Conservation (phyloP, 2,888 invertebrate species). For the Drosophila mulleri region DNA sequence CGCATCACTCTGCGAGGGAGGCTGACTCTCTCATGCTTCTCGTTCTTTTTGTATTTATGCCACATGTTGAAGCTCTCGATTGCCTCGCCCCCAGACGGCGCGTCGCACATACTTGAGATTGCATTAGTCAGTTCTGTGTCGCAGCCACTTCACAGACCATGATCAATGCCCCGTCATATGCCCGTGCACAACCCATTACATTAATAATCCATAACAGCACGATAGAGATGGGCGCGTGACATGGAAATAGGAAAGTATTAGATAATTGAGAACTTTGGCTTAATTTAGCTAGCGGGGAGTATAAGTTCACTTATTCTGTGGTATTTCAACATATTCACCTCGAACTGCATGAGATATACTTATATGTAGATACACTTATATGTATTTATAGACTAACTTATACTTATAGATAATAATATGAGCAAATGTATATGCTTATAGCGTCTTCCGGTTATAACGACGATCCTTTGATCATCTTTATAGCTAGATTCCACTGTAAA, state of each 20-base stretch:
- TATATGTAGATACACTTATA: no score
- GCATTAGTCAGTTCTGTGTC: conserved; percentile 72
- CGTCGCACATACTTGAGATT: conserved; percentile 80
- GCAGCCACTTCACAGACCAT: conserved; percentile 58
- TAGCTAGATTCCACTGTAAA: no score
- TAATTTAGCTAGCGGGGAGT: neutral
- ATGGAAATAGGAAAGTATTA: neutral
- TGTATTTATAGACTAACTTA: no score
- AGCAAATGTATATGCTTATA: no score
- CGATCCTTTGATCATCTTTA: no score
- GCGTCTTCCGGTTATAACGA: no score
- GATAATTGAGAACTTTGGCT: neutral
- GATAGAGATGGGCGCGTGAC: conserved; percentile 26
- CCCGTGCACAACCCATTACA: conserved; percentile 81
- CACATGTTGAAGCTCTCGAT: conserved; percentile 69
- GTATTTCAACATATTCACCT: no score
- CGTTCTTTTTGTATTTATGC: conserved; percentile 40
- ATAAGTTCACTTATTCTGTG: no score
- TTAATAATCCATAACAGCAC: conserved; percentile 70
- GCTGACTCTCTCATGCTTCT: neutral
- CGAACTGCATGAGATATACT: no score
- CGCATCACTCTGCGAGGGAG: conserved; percentile 41
- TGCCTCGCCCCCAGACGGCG: conserved; percentile 21
- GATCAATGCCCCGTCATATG: conserved; percentile 78
- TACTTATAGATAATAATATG: no score